phyloP scores from a whole-genome alignment of 2,797 vertebrate genomes.

The Enoplosus armatus region DNA sequence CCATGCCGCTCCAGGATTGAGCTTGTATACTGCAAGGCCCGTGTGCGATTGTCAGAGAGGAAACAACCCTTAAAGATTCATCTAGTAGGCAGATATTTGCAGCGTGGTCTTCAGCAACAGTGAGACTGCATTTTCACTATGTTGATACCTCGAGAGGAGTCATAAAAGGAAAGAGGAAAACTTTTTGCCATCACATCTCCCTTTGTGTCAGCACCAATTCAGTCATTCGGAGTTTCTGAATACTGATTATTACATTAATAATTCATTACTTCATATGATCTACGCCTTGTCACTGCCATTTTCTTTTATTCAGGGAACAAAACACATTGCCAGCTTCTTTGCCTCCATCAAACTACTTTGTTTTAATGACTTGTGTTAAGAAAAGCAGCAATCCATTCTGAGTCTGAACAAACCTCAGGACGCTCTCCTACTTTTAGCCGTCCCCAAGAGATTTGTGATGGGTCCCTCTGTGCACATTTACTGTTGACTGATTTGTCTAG shows the following conservation, averaged over 20 bases:
- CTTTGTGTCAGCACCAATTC: conserved; percentile 63
- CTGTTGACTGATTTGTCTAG: conserved; percentile 66
- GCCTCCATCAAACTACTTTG: conserved; percentile 48
- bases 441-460: conserved; percentile 52
- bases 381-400: conserved; percentile 48
- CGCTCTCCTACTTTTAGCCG: conserved; percentile 54
- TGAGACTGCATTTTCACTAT: conserved; percentile 36
- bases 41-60: conserved; percentile 14
- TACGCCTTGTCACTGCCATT: conserved; percentile 61
- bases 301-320: conserved; percentile 62
- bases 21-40: conserved; percentile 4
- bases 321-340: conserved; percentile 43
- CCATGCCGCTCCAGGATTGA: conserved; percentile 2
- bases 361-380: conserved; percentile 59
- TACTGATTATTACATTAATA: conserved; percentile 69
- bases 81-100: conserved; percentile 32
- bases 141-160: conserved; percentile 36
- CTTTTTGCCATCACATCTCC: conserved; percentile 48
- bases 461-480: conserved; percentile 58
- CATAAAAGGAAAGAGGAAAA: conserved; percentile 38
- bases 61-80: conserved; percentile 18
- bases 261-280: conserved; percentile 69
- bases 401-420: conserved; percentile 63
- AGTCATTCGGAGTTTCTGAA: conserved; percentile 59
- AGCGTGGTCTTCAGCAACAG: conserved; percentile 29